Base-by-base conservation (phyloP, 2,888 invertebrate species). In the Lycophotia porphyrea region DNA sequence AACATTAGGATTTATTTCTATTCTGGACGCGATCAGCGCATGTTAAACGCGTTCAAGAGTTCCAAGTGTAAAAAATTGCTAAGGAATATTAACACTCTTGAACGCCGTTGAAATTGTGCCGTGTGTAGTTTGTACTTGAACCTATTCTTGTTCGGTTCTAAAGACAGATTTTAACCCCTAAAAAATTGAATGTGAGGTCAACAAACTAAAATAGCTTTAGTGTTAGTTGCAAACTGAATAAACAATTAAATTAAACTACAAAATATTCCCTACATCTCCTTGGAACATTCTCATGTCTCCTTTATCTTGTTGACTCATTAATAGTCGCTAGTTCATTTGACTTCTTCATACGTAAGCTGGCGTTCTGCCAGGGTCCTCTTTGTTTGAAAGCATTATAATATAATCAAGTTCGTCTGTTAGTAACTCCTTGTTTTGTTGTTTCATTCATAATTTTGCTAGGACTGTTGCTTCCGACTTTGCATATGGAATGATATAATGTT, bases 301-400 rank as follows among this genome's bases (percentile, higher is more conserved):
- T 49, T 66, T 24, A 80, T 80, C 47, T 21, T 60, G 60, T 60
- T 60, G 34, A 34, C 31, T 80, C 84, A 73, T 67, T 63, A 34
- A 27, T 34, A 68, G 27, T 47, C n/a, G 63, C 44, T 58, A 31
- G 55, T 70, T 44, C 49, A 34, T 52, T 36, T 78, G 79, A 67
- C 42, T 52, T 71, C 47, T 65, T 39, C 36, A 44, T 80, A 13
- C n/a, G 74, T 39, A 42, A 1, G 11, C 81, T 80, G 80, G 80
- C 80, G 34, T 5, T 15, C 36, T 64, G 85, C 80, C 80, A 80
- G 76, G 75, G 85, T 73, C 58, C 36, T 80, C 80, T 78, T 81
- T 84, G 80, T 80, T 84, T 60, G 24, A 44, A 68, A 52, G 75
- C 67, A 68, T 73, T 80, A 31, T 73, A 42, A 49, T 58, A 76